Evolutionary conservation across 2,113 vertebrate species (phyloP).

Genomic region (Picathartes gymnocephalus): DNA sequence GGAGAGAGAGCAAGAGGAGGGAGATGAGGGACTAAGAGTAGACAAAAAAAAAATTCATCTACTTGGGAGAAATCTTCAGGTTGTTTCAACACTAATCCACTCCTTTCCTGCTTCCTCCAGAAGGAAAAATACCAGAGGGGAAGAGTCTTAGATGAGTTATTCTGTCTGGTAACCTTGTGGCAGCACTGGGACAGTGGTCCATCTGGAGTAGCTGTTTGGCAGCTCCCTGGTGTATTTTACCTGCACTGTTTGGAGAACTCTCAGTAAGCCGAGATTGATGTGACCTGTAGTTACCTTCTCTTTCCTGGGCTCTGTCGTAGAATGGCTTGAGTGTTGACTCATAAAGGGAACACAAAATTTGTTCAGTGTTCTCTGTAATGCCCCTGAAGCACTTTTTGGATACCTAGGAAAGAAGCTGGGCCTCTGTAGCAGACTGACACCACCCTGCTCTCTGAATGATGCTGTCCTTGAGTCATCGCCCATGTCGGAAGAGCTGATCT

Average conservation of each 20-base stretch:
- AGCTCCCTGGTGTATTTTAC: not conserved
- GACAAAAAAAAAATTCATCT: not conserved
- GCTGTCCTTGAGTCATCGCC: not conserved
- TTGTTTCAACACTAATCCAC: not conserved
- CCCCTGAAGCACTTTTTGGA: not conserved
- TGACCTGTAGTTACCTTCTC: not conserved
- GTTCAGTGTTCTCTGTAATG: not conserved
- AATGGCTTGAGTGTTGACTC: not conserved
- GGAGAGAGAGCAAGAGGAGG: not conserved
- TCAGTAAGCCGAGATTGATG: not conserved
- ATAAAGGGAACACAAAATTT: not conserved
- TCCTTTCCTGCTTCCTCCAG: not conserved
- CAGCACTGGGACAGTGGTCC: fast-evolving
- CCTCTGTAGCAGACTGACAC: not conserved
- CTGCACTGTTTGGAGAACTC: not conserved
- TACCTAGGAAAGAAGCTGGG: not conserved
- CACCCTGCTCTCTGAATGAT: not conserved
- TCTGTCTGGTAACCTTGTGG: not conserved
- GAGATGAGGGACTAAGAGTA: not conserved
- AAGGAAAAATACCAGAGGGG: not conserved
- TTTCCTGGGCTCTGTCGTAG: not conserved
- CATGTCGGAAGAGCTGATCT: not conserved
- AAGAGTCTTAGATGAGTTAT: not conserved
- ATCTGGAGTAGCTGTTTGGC: not conserved
- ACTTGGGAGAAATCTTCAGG: not conserved